phyloP scores from a whole-genome alignment of 2,888 invertebrate genomes.

The Gortyna flavago region DNA sequence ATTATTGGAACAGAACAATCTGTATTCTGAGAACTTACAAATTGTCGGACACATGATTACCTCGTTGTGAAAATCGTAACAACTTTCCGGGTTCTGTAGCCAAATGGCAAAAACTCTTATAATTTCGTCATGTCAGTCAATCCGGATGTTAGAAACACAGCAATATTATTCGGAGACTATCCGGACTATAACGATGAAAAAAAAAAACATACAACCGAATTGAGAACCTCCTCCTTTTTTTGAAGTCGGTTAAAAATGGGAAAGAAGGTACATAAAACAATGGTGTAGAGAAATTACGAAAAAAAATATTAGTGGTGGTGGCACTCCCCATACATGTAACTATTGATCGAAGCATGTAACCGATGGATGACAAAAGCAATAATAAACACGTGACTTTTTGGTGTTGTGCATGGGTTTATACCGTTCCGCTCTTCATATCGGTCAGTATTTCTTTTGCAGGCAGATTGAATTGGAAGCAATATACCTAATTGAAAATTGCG shows the following conservation, averaged over 20 bases:
- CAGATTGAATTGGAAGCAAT: slow-evolving; percentile 4
- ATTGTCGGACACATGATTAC: too few species aligned
- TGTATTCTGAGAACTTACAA: too few species aligned
- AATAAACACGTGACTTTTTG: neutral
- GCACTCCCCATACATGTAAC: neutral
- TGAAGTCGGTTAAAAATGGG: too few species aligned
- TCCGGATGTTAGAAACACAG: neutral
- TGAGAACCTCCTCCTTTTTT: too few species aligned
- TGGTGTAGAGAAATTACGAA: neutral
- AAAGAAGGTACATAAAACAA: neutral
- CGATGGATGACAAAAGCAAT: neutral
- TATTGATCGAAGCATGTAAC: too few species aligned
- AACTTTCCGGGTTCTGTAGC: neutral
- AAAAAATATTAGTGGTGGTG: neutral
- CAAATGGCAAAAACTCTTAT: neutral
- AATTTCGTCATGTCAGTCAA: neutral
- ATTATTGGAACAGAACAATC: too few species aligned
- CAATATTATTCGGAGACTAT: neutral
- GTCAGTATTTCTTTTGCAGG: neutral
- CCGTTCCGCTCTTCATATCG: too few species aligned
- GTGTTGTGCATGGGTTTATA: neutral
- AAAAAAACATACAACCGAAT: too few species aligned
- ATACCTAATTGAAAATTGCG: slow-evolving; percentile 3
- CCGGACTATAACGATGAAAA: too few species aligned
- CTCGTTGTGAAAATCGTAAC: neutral